Percentiles rank a stretch among this genome's conserved stretches.
Evolutionary conservation across 30 jellyfish, hydroid and myxozoan species (phyloP).

Genomic region (Hydractinia symbiolongicarpus): DNA sequence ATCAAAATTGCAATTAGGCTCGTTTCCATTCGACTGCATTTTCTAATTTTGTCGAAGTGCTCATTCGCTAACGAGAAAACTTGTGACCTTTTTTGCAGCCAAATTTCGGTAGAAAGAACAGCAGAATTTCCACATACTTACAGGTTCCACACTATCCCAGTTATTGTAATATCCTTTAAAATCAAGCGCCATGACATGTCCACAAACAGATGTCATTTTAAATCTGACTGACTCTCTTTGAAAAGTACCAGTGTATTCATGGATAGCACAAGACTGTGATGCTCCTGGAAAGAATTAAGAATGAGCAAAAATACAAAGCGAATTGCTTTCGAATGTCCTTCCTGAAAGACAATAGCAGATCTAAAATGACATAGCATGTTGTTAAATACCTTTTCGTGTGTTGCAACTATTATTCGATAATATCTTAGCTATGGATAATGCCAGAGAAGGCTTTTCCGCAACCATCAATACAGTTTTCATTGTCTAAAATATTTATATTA

Average conservation of each 20-base stretch:
- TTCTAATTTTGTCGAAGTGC: too few relatives aligned
- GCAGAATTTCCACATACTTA: slow-evolving; percentile 5
- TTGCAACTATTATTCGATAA: slow-evolving; percentile 54
- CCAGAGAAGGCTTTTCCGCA: slow-evolving; percentile 96
- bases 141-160: slow-evolving; percentile 97
- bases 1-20: too few relatives aligned
- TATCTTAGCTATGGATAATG: slow-evolving; percentile 78
- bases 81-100: too few relatives aligned
- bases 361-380: neutral
- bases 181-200: slow-evolving; percentile 94
- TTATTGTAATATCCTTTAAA: slow-evolving; percentile 67
- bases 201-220: slow-evolving; percentile 97
- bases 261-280: slow-evolving; percentile 81
- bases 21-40: too few relatives aligned
- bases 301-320: too few relatives aligned
- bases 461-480: slow-evolving; percentile 90
- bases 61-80: too few relatives aligned
- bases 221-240: slow-evolving; percentile 68
- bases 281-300: slow-evolving; percentile 36
- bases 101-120: neutral
- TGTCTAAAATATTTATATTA: neutral
- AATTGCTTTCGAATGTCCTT: too few relatives aligned
- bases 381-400: slow-evolving; percentile 49
- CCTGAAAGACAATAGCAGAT: neutral
- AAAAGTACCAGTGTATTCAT: slow-evolving; percentile 81